Base-by-base conservation (phyloP, 2,113 vertebrate genomes). In the Tupaia chinensis region DNA sequence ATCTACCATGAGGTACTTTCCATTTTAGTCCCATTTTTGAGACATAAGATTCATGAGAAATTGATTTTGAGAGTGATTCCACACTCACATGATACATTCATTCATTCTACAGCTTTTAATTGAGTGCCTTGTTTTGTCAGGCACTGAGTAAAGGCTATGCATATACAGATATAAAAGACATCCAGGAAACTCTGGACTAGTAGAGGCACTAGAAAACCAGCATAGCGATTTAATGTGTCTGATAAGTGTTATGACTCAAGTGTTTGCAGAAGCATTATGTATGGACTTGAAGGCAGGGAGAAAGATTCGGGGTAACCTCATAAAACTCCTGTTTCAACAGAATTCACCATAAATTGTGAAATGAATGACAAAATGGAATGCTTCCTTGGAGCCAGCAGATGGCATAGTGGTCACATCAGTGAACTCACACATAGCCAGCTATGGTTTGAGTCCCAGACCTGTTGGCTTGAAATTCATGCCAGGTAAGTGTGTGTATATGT, bases 11-110 rank as follows among this genome's bases (percentile, higher is more conserved):
- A 95, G 8, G 85, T 74, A 70, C 56, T 77, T 77, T 32, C 34
- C 44, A 79, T 87, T 94, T 89, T 60, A 84, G 84, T 93, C 79
- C 29, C 80, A 63, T 77, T 72, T 70, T 74, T 90, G 27, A 96
- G 3, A 14, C 7, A 2, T 69, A 23, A 88, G 60, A 93, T n/a
- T 70, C 13, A n/a, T 53, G 53, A 81, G 29, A 77, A 94, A 66
- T 15, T 77, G 25, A 60, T 79, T 87, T 80, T 65, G 32, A 88
- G n/a, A 93, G 32, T 77, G 29, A 94, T 27, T 77, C 54, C 84
- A 91, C 27, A 81, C 58, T 78, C 32, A 78, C 19, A 60, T 65
- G 17, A 88, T 70, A 5, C 14, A 29, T 44, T 74, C 20, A 65
- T 61, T 84, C 56, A 74, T 79, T 79, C 61, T 68, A 91, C n/a